These are phyloP conservation scores for Papilio glaucus DNA, from an alignment of 1,140 invertebrate genomes.

Conservation along the genomic window DNA sequence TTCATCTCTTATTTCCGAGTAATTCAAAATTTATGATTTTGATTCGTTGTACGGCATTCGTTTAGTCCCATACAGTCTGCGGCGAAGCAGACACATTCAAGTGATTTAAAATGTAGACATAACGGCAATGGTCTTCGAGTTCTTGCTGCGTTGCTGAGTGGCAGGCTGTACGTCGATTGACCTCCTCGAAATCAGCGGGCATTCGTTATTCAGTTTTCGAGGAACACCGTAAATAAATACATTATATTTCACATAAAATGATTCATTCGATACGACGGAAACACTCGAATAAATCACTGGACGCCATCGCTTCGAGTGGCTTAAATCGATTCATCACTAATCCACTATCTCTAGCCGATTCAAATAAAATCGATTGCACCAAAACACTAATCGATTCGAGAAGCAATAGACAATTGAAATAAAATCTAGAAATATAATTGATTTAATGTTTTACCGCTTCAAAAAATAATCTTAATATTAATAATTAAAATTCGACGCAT, in stretches of 20 bases:
- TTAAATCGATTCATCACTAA: conserved; percentile 16
- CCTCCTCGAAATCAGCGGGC: conserved; percentile 27
- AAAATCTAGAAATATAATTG: too few species aligned
- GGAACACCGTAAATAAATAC: conserved; percentile 34
- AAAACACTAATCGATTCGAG: conserved; percentile 8
- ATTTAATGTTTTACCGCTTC: background rate
- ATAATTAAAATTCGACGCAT: background rate
- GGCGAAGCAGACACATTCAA: background rate
- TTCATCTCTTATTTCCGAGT: conserved; percentile 33
- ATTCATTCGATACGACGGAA: conserved; percentile 25
- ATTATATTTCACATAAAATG: conserved; percentile 7
- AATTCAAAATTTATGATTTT: conserved; percentile 34
- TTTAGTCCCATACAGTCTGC: conserved; percentile 16
- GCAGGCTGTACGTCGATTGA: conserved; percentile 22
- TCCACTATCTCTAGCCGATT: conserved; percentile 6
- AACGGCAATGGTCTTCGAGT: background rate
- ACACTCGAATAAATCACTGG: conserved; percentile 26
- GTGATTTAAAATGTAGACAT: background rate
- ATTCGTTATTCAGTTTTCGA: conserved; percentile 34
- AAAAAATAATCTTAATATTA: conserved; percentile 6
- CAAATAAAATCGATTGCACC: conserved; percentile 12
- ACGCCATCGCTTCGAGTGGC: conserved; percentile 26
- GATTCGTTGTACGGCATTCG: conserved; percentile 25
- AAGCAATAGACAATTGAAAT: background rate
- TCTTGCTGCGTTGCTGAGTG: background rate